Evolutionary conservation across 2,888 invertebrate genomes (phyloP).

Genomic region (Ditula angustiorana): DNA sequence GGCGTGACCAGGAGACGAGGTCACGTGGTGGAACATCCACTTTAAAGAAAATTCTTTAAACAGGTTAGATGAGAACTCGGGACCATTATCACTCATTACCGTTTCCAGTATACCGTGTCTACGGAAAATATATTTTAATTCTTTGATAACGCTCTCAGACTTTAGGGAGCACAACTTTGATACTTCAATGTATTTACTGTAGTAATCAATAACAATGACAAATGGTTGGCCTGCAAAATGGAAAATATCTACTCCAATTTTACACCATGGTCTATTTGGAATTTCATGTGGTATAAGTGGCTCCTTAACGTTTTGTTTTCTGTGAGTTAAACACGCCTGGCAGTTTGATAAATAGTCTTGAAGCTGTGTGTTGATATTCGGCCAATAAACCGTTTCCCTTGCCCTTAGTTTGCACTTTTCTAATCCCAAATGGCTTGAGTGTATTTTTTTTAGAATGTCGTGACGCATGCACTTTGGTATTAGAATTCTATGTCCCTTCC

Average conservation of each 20-base stretch:
- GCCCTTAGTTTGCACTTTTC: constrained; percentile 6
- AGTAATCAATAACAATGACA: constrained; percentile 33
- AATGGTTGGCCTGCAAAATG: not conserved
- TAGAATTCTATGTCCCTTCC: constrained; percentile 34
- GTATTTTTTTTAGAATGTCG: constrained; percentile 31
- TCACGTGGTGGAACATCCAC: constrained; percentile 20
- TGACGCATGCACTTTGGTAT: constrained; percentile 36
- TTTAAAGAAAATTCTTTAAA: constrained; percentile 5
- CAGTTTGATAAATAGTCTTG: not conserved
- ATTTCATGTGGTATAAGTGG: not conserved
- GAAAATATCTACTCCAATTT: not conserved
- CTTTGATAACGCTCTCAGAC: constrained; percentile 7
- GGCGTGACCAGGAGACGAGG: constrained; percentile 29
- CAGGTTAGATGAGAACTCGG: constrained; percentile 10
- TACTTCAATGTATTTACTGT: constrained; percentile 34
- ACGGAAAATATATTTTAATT: constrained; percentile 24
- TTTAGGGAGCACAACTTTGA: not conserved
- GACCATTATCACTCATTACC: constrained; percentile 34
- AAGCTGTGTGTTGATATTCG: constrained; percentile 1
- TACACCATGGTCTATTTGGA: not conserved
- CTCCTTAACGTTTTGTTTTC: not conserved
- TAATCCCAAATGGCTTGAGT: not conserved
- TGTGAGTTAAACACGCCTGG: not conserved
- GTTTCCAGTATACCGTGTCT: constrained; percentile 34
- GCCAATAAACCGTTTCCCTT: not conserved